Evolutionary conservation across 2,797 vertebrate species (phyloP).

Genomic region (Cuniculus paca): DNA sequence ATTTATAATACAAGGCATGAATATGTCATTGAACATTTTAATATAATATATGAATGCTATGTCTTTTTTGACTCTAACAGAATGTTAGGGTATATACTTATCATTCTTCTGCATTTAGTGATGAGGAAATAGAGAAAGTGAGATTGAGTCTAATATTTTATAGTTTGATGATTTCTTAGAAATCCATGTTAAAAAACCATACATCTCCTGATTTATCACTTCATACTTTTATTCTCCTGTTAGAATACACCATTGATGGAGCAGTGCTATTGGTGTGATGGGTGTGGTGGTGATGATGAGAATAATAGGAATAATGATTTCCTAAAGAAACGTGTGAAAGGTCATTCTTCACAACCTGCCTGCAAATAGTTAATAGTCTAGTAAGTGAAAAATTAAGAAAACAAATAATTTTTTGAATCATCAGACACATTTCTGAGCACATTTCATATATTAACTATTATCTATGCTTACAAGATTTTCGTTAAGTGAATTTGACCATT

Average conservation of each 20-base stretch:
- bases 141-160: not conserved
- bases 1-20: not conserved
- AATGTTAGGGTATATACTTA: not conserved
- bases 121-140: not conserved
- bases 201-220: not conserved
- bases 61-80: conserved; percentile 46
- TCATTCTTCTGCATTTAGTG: not conserved
- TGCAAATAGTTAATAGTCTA: not conserved
- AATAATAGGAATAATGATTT: not conserved
- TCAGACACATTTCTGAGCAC: not conserved
- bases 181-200: not conserved
- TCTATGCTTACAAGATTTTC: not conserved
- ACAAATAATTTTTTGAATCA: not conserved
- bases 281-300: not conserved
- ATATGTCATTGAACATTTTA: not conserved
- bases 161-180: not conserved
- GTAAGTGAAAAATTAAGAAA: not conserved
- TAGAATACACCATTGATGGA: not conserved
- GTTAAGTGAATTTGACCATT: conserved; percentile 7
- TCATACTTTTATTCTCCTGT: not conserved
- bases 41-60: not conserved
- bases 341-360: not conserved
- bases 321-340: not conserved
- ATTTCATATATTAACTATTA: not conserved
- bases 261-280: not conserved